Percentiles rank a stretch among this genome's conserved stretches.
These are phyloP conservation scores for Macrosteles quadrilineatus DNA, from an alignment of 1,140 invertebrate species.

Conservation along the genomic window DNA sequence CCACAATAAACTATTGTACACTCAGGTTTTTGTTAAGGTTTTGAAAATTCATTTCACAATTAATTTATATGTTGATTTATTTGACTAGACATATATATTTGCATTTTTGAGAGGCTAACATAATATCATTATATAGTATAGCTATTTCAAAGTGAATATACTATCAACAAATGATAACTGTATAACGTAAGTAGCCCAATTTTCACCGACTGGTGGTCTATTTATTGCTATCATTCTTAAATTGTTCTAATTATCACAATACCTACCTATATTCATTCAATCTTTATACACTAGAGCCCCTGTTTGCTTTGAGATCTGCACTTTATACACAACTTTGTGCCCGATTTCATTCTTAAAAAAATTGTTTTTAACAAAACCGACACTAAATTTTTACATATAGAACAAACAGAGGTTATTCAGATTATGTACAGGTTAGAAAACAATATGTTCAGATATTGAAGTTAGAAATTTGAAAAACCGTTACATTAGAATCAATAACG, in stretches of 20 bases:
- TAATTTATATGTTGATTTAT: too few species aligned
- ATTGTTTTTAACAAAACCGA: not conserved
- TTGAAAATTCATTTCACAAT: too few species aligned
- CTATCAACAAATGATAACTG: conserved; percentile 5
- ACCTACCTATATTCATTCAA: not conserved
- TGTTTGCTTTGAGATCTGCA: conserved; percentile 12
- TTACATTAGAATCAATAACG: conserved; percentile 13
- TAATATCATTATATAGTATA: too few species aligned
- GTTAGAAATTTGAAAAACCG: conserved; percentile 20
- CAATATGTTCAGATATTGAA: conserved; percentile 16
- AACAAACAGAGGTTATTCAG: conserved; percentile 10
- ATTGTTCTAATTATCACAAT: conserved; percentile 29
- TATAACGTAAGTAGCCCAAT: not conserved
- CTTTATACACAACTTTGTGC: conserved; percentile 23
- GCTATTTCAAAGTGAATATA: not conserved
- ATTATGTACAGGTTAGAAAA: conserved; percentile 30
- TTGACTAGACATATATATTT: too few species aligned
- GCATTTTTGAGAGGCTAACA: too few species aligned
- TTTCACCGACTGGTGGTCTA: not conserved
- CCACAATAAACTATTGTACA: too few species aligned
- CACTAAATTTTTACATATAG: conserved; percentile 8
- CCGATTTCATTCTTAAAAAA: conserved; percentile 1
- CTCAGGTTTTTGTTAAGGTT: too few species aligned
- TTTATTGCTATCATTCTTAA: conserved; percentile 31
- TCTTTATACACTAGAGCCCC: conserved; percentile 25